Evolutionary conservation across 1,140 invertebrate species (phyloP).

Genomic region (Maniola jurtina): DNA sequence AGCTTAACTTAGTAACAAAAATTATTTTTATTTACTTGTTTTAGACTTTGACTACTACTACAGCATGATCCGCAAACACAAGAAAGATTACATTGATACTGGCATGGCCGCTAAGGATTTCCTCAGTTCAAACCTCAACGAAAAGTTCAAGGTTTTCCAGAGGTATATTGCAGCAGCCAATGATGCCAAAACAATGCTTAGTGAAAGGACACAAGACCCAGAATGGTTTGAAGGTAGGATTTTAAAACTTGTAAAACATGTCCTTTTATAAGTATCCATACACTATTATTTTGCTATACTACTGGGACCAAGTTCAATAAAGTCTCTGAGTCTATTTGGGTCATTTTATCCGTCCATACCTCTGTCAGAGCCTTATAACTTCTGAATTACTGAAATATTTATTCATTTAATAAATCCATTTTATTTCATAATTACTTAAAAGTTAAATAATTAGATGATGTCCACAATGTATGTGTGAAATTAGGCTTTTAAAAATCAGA

Average conservation of each 20-base stretch:
- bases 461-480: too few species aligned
- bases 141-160: conserved; percentile 81
- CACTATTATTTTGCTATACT: too few species aligned
- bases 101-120: conserved; percentile 82
- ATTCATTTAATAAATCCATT: too few species aligned
- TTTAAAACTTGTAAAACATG: background rate
- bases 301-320: background rate
- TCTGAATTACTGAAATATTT: too few species aligned
- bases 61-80: conserved; percentile 80
- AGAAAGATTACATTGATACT: conserved; percentile 82
- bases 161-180: conserved; percentile 77
- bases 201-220: conserved; percentile 81
- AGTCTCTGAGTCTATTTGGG: too few species aligned
- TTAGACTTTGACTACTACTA: conserved; percentile 81
- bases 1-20: too few species aligned
- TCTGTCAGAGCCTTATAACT: too few species aligned
- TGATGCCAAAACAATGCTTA: conserved; percentile 78
- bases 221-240: conserved; percentile 85
- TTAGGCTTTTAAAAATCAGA: too few species aligned
- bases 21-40: background rate
- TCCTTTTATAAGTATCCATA: too few species aligned
- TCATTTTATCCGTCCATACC: too few species aligned
- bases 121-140: conserved; percentile 82
- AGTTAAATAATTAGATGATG: too few species aligned
- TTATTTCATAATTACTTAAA: too few species aligned